These are phyloP conservation scores for Argopecten irradians DNA, from an alignment of 1,140 invertebrate species.

Conservation along the genomic window DNA sequence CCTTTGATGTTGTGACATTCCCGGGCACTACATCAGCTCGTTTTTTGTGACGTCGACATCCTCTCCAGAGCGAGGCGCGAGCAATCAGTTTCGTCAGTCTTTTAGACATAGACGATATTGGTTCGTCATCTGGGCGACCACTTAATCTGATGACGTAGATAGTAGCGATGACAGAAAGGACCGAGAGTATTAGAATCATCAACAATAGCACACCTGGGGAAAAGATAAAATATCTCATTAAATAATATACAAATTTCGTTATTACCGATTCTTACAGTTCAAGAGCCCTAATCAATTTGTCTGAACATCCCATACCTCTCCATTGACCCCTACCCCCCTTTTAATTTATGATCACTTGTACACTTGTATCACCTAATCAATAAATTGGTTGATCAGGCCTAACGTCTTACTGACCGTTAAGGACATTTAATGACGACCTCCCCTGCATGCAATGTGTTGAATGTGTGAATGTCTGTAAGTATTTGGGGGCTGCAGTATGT, in stretches of 20 bases:
- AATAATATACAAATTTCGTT: background rate
- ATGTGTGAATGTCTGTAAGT: too few species aligned
- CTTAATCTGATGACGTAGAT: background rate
- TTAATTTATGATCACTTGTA: too few species aligned
- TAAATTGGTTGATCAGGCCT: too few species aligned
- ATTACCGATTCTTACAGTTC: too few species aligned
- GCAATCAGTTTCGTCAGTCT: background rate
- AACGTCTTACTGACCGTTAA: too few species aligned
- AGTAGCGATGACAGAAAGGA: background rate
- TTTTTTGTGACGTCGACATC: background rate
- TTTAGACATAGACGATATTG: background rate
- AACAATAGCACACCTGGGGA: background rate
- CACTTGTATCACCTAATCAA: too few species aligned
- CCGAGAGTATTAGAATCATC: background rate
- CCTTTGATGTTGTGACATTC: background rate
- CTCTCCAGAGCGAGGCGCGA: background rate
- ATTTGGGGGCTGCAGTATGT: too few species aligned
- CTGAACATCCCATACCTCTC: too few species aligned
- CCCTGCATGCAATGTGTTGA: too few species aligned
- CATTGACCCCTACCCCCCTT: too few species aligned
- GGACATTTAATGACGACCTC: too few species aligned
- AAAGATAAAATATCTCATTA: background rate
- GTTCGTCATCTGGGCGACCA: background rate
- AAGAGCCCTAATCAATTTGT: too few species aligned
- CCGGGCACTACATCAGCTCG: background rate